Evolutionary conservation across 2,888 invertebrate genomes (phyloP).

Genomic region (Cataglyphis altisquamis): DNA sequence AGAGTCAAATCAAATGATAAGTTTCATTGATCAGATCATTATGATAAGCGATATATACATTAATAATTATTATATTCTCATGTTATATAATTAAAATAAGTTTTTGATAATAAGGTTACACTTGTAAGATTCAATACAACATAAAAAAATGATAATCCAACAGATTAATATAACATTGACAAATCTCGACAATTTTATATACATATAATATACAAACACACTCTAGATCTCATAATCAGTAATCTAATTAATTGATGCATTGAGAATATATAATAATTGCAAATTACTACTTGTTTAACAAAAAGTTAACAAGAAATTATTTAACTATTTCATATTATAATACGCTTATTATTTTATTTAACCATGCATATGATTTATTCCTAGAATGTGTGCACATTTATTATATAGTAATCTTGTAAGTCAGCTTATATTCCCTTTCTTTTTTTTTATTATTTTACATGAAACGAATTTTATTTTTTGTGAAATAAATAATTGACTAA

Average conservation of each 20-base stretch:
- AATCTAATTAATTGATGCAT: background rate
- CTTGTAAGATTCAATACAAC: background rate
- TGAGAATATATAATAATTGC: background rate
- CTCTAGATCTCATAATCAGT: background rate
- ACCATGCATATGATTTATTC: background rate
- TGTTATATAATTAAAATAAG: background rate
- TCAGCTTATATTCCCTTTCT: background rate
- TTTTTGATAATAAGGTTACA: background rate
- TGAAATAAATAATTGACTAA: constrained; percentile 73
- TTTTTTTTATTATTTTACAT: background rate
- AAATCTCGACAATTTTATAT: background rate
- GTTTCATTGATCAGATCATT: no score
- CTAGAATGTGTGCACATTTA: background rate
- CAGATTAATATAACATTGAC: background rate
- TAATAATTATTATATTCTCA: background rate
- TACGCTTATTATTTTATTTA: background rate
- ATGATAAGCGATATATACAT: background rate
- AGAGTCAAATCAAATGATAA: background rate
- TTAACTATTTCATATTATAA: background rate
- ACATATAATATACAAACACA: background rate
- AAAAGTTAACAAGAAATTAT: background rate
- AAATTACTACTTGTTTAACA: background rate
- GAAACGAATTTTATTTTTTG: constrained; percentile 16
- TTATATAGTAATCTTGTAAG: background rate
- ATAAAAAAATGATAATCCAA: background rate